A percentile compares a stretch with the other conserved stretches of the same genome.
These are phyloP conservation scores for Leptatherina wallacei DNA, from an alignment of 2,797 vertebrate genomes.

Conservation along the genomic window DNA sequence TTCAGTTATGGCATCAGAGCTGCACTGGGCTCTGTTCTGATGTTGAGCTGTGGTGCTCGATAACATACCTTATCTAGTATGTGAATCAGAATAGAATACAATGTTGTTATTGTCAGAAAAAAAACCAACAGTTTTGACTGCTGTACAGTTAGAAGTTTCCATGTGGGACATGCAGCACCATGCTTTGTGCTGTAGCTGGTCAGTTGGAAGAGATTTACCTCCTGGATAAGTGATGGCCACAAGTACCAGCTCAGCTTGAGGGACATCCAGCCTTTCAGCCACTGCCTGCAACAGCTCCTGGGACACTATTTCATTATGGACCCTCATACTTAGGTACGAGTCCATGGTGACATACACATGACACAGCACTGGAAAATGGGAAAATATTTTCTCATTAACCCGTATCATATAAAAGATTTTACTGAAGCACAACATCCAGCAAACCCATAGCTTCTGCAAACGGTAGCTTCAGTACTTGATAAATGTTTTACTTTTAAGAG, in stretches of 20 bases:
- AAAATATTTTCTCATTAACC: conserved; percentile 12
- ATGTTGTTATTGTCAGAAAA: not conserved
- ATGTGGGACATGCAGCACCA: not conserved
- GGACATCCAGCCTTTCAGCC: conserved; percentile 90
- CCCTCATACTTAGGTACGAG: conserved; percentile 93
- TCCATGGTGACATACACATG: conserved; percentile 92
- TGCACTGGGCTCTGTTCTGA: not conserved
- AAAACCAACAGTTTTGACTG: not conserved
- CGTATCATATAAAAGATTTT: not conserved
- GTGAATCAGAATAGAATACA: not conserved
- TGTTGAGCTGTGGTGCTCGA: not conserved
- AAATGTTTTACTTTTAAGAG: conserved; percentile 9
- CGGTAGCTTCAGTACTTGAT: not conserved
- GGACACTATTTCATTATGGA: conserved; percentile 82
- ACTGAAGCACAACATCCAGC: not conserved
- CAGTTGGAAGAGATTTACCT: conserved; percentile 79
- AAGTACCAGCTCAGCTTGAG: conserved; percentile 88
- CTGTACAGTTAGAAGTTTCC: not conserved
- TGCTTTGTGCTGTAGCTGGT: not conserved
- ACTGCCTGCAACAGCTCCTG: conserved; percentile 90
- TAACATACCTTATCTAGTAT: too few species aligned
- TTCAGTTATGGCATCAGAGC: not conserved
- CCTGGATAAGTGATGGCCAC: conserved; percentile 88
- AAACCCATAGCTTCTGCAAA: not conserved
- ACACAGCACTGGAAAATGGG: conserved; percentile 87